These are phyloP conservation scores for Eupithecia exiguata DNA, from an alignment of 2,888 invertebrate genomes.

Conservation along the genomic window DNA sequence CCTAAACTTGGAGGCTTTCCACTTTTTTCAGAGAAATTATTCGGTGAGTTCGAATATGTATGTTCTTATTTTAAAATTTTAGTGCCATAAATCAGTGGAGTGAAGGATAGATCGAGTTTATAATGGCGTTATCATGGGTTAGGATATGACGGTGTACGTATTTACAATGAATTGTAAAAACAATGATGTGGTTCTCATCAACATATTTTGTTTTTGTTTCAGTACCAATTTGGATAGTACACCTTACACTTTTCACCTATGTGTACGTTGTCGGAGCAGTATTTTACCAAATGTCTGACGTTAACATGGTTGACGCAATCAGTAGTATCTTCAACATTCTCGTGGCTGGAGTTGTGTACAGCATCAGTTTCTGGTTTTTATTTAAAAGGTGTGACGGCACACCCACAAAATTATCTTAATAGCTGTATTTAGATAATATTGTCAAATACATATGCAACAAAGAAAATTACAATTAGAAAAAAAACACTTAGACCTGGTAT, in stretches of 20 bases:
- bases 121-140: background rate
- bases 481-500: too few species aligned
- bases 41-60: slow-evolving; percentile 46
- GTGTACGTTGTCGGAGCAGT: slow-evolving; percentile 46
- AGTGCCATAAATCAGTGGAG: background rate
- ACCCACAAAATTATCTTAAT: too few species aligned
- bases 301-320: slow-evolving; percentile 46
- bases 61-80: background rate
- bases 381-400: slow-evolving; percentile 47
- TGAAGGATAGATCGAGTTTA: background rate
- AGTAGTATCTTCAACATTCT: slow-evolving; percentile 56
- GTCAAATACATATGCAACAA: too few species aligned
- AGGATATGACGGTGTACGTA: too few species aligned
- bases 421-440: too few species aligned
- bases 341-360: slow-evolving; percentile 46
- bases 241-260: slow-evolving; percentile 42
- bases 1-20: slow-evolving; percentile 51
- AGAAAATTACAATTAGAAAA: too few species aligned
- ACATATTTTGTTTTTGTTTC: slow-evolving; percentile 20
- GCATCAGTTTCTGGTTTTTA: slow-evolving; percentile 50
- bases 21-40: slow-evolving; percentile 39
- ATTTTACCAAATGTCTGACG: slow-evolving; percentile 50
- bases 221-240: slow-evolving; percentile 49
- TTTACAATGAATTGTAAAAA: background rate
- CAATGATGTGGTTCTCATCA: background rate